Conservation (phyloP, 2,888 invertebrate genomes). For the Micropterix aruncella region DNA sequence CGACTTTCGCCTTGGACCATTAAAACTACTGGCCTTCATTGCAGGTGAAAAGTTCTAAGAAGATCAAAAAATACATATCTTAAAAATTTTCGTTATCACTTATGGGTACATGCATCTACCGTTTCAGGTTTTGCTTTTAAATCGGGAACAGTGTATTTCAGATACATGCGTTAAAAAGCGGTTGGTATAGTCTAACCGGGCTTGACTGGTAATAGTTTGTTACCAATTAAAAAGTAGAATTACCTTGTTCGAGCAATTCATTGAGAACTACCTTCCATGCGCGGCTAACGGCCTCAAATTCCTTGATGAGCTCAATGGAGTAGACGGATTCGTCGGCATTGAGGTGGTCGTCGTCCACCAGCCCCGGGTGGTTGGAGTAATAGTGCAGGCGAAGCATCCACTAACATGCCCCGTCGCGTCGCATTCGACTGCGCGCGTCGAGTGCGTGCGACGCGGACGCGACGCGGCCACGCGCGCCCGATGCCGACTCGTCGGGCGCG, state of each 20-base stretch:
- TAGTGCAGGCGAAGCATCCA: slow-evolving; percentile 70
- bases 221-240: too few species aligned
- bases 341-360: slow-evolving; percentile 42
- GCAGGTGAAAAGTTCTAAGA: too few species aligned
- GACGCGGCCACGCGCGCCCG: slow-evolving; percentile 16
- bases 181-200: too few species aligned
- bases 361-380: slow-evolving; percentile 65
- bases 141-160: too few species aligned
- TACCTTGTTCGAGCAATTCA: slow-evolving; percentile 56
- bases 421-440: too few species aligned
- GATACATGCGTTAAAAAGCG: too few species aligned
- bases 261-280: slow-evolving; percentile 65
- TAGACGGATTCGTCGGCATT: slow-evolving; percentile 50
- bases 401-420: slow-evolving; percentile 9
- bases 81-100: too few species aligned
- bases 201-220: background rate
- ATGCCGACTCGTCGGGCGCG: slow-evolving; percentile 11
- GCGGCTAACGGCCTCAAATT: slow-evolving; percentile 68
- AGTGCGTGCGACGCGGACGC: slow-evolving; percentile 15
- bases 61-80: too few species aligned
- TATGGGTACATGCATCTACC: too few species aligned
- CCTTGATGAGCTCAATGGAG: slow-evolving; percentile 74
- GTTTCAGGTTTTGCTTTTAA: too few species aligned
- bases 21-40: too few species aligned
- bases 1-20: too few species aligned